Base-by-base conservation (phyloP, 2,113 vertebrate species). In the Aptenodytes forsteri region DNA sequence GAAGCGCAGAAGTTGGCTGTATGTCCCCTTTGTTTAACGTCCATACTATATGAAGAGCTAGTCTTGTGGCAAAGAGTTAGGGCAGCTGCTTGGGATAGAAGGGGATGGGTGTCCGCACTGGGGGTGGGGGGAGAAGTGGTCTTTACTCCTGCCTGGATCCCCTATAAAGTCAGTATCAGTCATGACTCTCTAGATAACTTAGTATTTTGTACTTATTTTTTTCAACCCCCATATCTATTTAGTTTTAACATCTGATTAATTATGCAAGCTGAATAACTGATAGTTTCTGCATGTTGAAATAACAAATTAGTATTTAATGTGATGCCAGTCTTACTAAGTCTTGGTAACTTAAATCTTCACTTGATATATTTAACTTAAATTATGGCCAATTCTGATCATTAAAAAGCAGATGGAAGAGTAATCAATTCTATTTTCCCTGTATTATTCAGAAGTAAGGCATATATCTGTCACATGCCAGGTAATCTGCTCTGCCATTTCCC, bases 341-440 rank as follows among this genome's bases (percentile, higher is more conserved):
- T 78, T 82, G 42, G 30, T 76, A 56, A 89, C 27, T 90, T 93
- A 94, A 76, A 91, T 82, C 61, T 82, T 95, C 30, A 25, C 61
- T 95, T 83, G 44, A 93, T 94, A 55, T 72, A 88, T 95, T 97
- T 89, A 89, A 89, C 79, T 95, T 95, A 93, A 93, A 93, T 93
- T 93, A 76, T 80, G 83, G 29, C 26, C 64, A 94, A 69, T 97
- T 97, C 91, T 93, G 79, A 93, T 96, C 75, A 84, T 83, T 93
- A 59, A 78, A 93, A 86, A 87, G 52, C 26, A 67, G 67, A 76
- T 61, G 50, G 90, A 95, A 97, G 40, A 82, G 47, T 77, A 95
- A 85, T 95, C 94, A 79, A 42, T 95, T 90, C 67, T 88, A 46
- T 83, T 96, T 91, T 83, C 64, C 67, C 77, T 66, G 49, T 79